Conservation (phyloP, 1,140 invertebrate species). For the Trachymyrmex septentrionalis region DNA sequence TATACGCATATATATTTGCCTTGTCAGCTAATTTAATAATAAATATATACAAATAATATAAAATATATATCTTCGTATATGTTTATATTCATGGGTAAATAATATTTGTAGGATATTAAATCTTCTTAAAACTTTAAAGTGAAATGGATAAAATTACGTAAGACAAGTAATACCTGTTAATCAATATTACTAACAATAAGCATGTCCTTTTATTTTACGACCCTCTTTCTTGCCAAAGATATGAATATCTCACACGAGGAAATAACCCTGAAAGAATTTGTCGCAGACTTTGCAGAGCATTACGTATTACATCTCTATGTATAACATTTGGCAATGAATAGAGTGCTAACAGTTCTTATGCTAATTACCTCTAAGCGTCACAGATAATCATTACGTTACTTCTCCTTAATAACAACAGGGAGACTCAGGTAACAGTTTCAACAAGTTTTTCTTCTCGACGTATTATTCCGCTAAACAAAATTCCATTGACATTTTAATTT, state of each 20-base stretch:
- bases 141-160: not conserved
- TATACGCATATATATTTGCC: not conserved
- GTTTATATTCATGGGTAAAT: conserved; percentile 21
- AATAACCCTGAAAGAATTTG: conserved; percentile 70
- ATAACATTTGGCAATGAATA: conserved; percentile 68
- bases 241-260: conserved; percentile 58
- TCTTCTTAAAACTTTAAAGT: not conserved
- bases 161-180: conserved; percentile 59
- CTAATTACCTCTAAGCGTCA: conserved; percentile 66
- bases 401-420: conserved; percentile 68
- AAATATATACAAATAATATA: conserved; percentile 21
- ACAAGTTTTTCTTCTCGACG: conserved; percentile 64
- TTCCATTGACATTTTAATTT: conserved; percentile 9
- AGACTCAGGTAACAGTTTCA: conserved; percentile 79
- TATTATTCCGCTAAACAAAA: conserved; percentile 54
- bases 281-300: conserved; percentile 54
- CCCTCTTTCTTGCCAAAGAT: conserved; percentile 22
- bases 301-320: conserved; percentile 58
- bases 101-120: conserved; percentile 8
- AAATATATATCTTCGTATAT: conserved; percentile 22
- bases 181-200: conserved; percentile 20
- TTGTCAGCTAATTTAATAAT: conserved; percentile 33
- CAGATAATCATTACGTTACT: conserved; percentile 57
- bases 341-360: conserved; percentile 57
- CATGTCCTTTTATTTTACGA: not conserved